Base-by-base conservation (phyloP, 2,797 vertebrate genomes). In the Takifugu ocellatus region DNA sequence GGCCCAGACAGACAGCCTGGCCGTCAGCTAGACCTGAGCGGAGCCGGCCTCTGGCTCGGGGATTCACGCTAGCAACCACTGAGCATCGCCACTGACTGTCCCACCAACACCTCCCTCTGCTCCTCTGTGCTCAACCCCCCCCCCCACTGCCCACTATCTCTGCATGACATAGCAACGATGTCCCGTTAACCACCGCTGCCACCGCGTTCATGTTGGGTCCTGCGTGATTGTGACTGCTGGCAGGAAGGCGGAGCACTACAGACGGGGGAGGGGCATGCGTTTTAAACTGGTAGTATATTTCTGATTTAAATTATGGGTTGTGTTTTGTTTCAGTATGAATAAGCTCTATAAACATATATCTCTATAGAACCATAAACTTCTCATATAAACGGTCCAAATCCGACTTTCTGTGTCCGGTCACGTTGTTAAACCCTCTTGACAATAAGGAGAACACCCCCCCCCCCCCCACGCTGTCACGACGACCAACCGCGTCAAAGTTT, bases 281-380 rank as follows among this genome's bases (percentile, higher is more conserved):
- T 79, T 81, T 79, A 92, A 92, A 92, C 88, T 88, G 89, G 91
- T 93, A 90, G 90, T 94, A 88, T 86, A 84, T 90, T 91, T 91
- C 88, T 91, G 89, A 88, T 91, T 92, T 90, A 39, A 93, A 88
- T 92, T 88, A 91, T 90, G 88, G 94, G 92, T 94, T 89, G 90
- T 93, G 88, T 93, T 92, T 88, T 86, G 88, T 93, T 93, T 88
- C 92, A 94, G 93, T 95, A 94, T 93, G 89, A 96, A 96, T 97
- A 96, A 96, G 94, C 94, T 96, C 90, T 65, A 70, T 65, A 68
- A 77, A 70, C 61, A 69, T 39, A 67, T 52, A 39, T 51, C 69
- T 45, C 70, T 8, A 47, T 57, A 49, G 17, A 25, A 21, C 6
- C 17, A 48, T 48, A 21, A 10, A 48, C 14, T 44, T 14, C 44